Conservation (phyloP, 2,797 vertebrate species). For the Xenops minutus region DNA sequence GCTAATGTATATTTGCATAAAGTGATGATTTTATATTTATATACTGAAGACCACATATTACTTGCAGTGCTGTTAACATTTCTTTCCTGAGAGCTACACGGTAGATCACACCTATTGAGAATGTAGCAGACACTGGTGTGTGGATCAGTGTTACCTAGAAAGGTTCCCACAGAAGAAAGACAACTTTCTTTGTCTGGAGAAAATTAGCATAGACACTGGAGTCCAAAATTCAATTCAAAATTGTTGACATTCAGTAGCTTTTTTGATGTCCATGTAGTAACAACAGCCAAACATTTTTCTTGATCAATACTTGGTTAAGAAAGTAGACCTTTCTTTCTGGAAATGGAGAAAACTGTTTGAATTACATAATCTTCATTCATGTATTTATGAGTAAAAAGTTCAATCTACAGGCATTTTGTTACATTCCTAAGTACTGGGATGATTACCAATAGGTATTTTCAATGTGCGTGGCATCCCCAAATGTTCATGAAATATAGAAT, state of each 20-base stretch:
- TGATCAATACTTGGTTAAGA: background rate
- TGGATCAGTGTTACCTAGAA: background rate
- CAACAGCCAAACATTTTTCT: background rate
- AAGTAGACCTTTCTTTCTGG: background rate
- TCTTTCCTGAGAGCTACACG: background rate
- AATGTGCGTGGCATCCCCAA: background rate
- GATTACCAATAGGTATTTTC: background rate
- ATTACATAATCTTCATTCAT: background rate
- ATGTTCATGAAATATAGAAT: background rate
- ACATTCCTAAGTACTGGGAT: background rate
- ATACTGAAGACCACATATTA: background rate
- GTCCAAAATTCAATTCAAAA: background rate
- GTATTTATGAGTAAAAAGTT: background rate
- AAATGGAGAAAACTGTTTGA: background rate
- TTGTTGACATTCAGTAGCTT: background rate
- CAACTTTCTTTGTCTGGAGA: background rate
- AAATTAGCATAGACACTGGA: background rate
- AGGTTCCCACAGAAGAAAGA: background rate
- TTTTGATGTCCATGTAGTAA: background rate
- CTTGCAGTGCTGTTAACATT: background rate
- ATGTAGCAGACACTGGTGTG: background rate
- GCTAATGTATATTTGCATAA: background rate
- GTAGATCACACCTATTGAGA: background rate
- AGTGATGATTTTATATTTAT: background rate
- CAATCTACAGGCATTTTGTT: background rate